A percentile compares a stretch with the other conserved stretches of the same genome.
phyloP scores from a whole-genome alignment of 2,113 vertebrate species.

The Fukomys damarensis region DNA sequence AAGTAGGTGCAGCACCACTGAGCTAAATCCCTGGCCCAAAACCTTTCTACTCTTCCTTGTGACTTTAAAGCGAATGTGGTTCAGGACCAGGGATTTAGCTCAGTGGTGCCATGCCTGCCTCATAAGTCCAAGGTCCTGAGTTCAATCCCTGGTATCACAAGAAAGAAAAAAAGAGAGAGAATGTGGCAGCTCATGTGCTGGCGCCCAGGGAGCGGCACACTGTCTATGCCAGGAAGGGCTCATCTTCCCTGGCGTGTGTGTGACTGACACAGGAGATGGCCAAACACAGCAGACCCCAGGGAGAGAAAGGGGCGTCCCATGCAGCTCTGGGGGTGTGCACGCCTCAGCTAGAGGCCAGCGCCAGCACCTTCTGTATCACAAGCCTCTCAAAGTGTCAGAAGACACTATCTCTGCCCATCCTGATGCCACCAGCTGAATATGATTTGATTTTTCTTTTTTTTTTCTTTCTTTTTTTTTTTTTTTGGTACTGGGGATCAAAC shows the following conservation, averaged over 20 bases:
- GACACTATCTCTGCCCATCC: background rate
- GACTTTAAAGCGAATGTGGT: background rate
- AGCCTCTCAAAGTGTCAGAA: background rate
- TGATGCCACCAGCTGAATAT: background rate
- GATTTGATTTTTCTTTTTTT: no score
- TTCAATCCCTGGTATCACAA: no score
- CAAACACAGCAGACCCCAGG: background rate
- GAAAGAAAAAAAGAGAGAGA: no score
- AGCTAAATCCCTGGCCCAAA: no score
- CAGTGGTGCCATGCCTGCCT: no score
- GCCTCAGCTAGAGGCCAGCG: background rate
- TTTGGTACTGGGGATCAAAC: no score
- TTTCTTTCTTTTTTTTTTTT: no score
- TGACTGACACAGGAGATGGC: background rate
- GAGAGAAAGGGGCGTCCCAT: background rate
- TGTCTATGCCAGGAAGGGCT: background rate
- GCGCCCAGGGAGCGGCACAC: background rate
- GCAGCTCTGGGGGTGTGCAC: fast-evolving
- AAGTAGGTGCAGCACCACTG: no score
- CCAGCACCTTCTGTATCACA: background rate
- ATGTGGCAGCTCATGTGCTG: no score
- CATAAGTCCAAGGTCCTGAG: no score
- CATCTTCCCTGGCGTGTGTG: background rate
- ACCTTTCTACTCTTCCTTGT: background rate
- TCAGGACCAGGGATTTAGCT: no score